phyloP scores from a whole-genome alignment of 2,888 invertebrate genomes.

The Nymphalis c-album region DNA sequence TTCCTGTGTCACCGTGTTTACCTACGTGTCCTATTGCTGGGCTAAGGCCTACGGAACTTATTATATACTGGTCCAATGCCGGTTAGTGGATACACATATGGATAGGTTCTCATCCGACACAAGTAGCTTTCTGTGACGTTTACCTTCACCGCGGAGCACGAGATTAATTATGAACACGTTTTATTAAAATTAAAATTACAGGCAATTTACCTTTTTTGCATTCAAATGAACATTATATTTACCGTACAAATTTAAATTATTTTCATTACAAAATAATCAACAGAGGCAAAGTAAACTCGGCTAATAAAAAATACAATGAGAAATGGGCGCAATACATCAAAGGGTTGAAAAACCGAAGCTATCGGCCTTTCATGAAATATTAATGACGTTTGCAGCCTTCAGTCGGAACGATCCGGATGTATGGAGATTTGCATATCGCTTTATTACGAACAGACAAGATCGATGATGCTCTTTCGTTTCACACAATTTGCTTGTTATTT shows the following conservation, averaged over 20 bases:
- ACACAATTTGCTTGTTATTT: constrained; percentile 1
- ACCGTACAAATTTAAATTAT: constrained; percentile 4
- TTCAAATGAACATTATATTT: neutral
- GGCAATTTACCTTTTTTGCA: too few relatives aligned
- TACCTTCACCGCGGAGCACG: too few relatives aligned
- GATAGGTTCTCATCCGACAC: too few relatives aligned
- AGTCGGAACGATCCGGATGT: constrained; percentile 4
- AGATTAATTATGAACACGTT: too few relatives aligned
- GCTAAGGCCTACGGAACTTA: too few relatives aligned
- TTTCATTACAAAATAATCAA: constrained; percentile 4
- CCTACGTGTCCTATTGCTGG: too few relatives aligned
- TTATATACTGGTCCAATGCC: too few relatives aligned
- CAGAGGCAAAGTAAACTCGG: neutral
- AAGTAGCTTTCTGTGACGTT: too few relatives aligned
- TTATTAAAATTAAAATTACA: too few relatives aligned
- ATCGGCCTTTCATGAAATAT: constrained; percentile 34
- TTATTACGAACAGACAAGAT: constrained; percentile 11
- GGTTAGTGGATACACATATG: too few relatives aligned
- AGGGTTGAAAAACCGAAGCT: constrained; percentile 28
- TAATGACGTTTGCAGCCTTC: constrained; percentile 21
- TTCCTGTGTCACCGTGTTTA: too few relatives aligned
- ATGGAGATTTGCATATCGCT: constrained; percentile 17
- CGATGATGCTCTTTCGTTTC: constrained; percentile 8
- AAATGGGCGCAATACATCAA: constrained; percentile 28
- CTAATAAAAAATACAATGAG: constrained; percentile 19